These are phyloP conservation scores for Myotis myotis DNA, from an alignment of 2,797 vertebrate species.

Conservation along the genomic window DNA sequence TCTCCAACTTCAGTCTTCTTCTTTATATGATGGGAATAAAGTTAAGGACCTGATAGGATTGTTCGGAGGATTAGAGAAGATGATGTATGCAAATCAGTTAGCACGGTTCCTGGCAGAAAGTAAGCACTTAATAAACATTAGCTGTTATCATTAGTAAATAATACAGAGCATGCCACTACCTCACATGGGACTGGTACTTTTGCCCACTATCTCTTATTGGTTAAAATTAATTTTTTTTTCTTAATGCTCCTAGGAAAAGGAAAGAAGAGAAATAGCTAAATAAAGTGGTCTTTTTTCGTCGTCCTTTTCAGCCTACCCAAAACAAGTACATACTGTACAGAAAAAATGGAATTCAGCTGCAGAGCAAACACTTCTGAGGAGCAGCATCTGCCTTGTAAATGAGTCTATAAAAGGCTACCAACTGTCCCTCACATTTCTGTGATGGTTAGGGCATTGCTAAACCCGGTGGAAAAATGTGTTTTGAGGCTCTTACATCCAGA, in stretches of 20 bases:
- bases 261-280: constrained; percentile 75
- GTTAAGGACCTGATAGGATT: neutral
- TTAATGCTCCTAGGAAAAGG: constrained; percentile 64
- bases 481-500: constrained; percentile 68
- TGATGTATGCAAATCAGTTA: constrained; percentile 1
- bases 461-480: constrained; percentile 68
- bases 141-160: constrained; percentile 47
- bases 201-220: constrained; percentile 50
- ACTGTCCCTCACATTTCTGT: constrained; percentile 77
- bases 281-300: constrained; percentile 78
- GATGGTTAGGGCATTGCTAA: constrained; percentile 76
- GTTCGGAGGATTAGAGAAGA: neutral
- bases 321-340: constrained; percentile 81
- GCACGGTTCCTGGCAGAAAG: neutral
- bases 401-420: constrained; percentile 81
- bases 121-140: constrained; percentile 32
- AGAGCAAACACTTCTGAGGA: constrained; percentile 78
- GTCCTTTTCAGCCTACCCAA: constrained; percentile 79
- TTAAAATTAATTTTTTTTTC: constrained; percentile 71
- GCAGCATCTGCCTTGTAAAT: constrained; percentile 80
- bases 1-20: neutral
- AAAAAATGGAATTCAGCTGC: constrained; percentile 76
- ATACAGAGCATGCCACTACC: neutral
- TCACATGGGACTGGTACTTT: constrained; percentile 9
- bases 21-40: neutral